A percentile compares a stretch with the other conserved stretches of the same genome.
Evolutionary conservation across 2,113 vertebrate species (phyloP).

Genomic region (Pangasianodon hypophthalmus): DNA sequence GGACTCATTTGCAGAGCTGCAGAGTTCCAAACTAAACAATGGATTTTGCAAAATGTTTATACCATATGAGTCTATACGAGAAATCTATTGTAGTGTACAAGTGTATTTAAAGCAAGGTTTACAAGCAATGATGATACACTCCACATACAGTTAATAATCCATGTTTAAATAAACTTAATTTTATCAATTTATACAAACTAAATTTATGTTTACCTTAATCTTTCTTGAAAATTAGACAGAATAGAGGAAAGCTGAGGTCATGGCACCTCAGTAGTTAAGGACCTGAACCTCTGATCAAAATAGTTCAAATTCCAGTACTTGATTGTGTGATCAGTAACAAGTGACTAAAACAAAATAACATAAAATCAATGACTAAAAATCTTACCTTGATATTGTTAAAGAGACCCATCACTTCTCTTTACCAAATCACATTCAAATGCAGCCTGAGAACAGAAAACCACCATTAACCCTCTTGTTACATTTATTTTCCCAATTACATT

Average conservation of each 20-base stretch:
- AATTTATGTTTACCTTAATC: background rate
- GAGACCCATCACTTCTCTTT: slow-evolving; percentile 13
- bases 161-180: background rate
- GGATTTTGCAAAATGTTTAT: background rate
- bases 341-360: background rate
- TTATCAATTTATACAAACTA: no score
- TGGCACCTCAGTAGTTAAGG: background rate
- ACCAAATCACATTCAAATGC: slow-evolving; percentile 9
- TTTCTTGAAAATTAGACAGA: background rate
- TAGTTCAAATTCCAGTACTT: no score
- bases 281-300: background rate
- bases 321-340: background rate
- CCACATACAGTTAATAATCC: background rate
- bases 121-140: background rate
- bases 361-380: background rate
- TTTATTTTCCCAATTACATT: background rate
- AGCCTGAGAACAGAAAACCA: slow-evolving; percentile 25
- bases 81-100: background rate
- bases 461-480: background rate
- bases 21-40: background rate
- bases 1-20: background rate
- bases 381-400: slow-evolving; percentile 74
- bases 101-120: background rate
- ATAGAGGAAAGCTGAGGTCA: background rate
- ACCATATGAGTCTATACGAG: no score